Base-by-base conservation (phyloP, 2,888 invertebrate genomes). In the Ramazzottius varieornatus region DNA sequence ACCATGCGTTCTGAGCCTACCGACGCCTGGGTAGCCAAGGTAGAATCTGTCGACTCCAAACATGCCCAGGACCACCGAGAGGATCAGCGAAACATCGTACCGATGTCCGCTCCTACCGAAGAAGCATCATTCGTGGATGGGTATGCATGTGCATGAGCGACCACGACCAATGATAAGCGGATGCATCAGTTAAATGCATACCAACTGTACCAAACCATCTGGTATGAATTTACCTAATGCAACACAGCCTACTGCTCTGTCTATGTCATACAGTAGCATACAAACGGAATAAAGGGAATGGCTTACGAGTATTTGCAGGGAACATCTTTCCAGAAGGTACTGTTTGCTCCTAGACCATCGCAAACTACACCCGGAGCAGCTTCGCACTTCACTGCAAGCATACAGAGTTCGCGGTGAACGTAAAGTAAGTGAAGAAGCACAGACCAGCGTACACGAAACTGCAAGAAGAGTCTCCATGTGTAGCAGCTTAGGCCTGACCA, bases 41-140 rank as follows among this genome's bases (percentile, higher is more conserved):
- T 98, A 98, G 77, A 98, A 94, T 67, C 98, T 81, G 75, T 98
- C 98, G 32, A 89, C 81, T 29, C 98, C 98, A 79, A 98, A 90
- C 88, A 94, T 92, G 33, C 98, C 98, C 66, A 96, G 80, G 75
- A 98, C 98, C 65, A 98, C 86, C 0, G 96, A 96, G 1, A 98
- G 79, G 40, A 96, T 77, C 63, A 98, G 78, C 0, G 96, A 86
- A 65, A 88, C 88, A 75, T 93, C 91, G 73, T 91, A 84, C 1
- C 86, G 86, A 74, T 92, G 90, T 32, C 92, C 93, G 82, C 93
- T 94, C 66, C 91, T 92, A 78, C 46, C n/a, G n/a, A n/a, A n/a
- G n/a, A 69, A 70, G 69, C 46, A 68, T n/a, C n/a, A n/a, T n/a
- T n/a, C 32, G 24, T 2, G 1, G 16, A 20, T 20, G 32, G n/a